Evolutionary conservation across 1,140 invertebrate species (phyloP).

Genomic region (Bombus picipes): DNA sequence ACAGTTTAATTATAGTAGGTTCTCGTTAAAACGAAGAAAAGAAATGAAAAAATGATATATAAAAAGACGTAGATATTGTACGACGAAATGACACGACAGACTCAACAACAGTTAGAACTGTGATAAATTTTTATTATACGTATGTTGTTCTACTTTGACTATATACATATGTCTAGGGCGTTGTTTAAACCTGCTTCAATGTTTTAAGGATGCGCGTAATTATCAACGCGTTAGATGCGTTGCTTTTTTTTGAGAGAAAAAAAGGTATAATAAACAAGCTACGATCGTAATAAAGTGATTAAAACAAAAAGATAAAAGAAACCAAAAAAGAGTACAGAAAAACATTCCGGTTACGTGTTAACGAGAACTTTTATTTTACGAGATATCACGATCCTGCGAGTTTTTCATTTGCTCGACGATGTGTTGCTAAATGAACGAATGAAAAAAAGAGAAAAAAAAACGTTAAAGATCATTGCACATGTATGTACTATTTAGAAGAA

Average conservation of each 20-base stretch:
- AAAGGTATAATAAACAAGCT: neutral
- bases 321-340: constrained; percentile 39
- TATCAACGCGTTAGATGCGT: constrained; percentile 43
- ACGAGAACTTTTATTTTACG: constrained; percentile 35
- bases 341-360: constrained; percentile 57
- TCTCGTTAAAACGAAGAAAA: constrained; percentile 25
- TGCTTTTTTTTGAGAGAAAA: constrained; percentile 32
- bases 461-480: constrained; percentile 50
- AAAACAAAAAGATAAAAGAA: constrained; percentile 33
- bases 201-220: constrained; percentile 4
- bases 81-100: constrained; percentile 54
- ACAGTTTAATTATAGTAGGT: constrained; percentile 35
- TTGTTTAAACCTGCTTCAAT: constrained; percentile 48
- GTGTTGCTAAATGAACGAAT: constrained; percentile 25
- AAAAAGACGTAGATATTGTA: constrained; percentile 24
- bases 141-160: constrained; percentile 47
- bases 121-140: constrained; percentile 76
- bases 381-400: constrained; percentile 31
- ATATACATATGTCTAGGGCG: constrained; percentile 25
- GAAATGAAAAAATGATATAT: neutral
- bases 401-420: constrained; percentile 51
- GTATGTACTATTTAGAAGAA: constrained; percentile 37
- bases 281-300: neutral
- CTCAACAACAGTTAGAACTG: constrained; percentile 75
- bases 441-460: constrained; percentile 28